Percentiles rank a stretch among this genome's conserved stretches.
Conservation (phyloP, 2,113 vertebrate genomes). For the Athene noctua region DNA sequence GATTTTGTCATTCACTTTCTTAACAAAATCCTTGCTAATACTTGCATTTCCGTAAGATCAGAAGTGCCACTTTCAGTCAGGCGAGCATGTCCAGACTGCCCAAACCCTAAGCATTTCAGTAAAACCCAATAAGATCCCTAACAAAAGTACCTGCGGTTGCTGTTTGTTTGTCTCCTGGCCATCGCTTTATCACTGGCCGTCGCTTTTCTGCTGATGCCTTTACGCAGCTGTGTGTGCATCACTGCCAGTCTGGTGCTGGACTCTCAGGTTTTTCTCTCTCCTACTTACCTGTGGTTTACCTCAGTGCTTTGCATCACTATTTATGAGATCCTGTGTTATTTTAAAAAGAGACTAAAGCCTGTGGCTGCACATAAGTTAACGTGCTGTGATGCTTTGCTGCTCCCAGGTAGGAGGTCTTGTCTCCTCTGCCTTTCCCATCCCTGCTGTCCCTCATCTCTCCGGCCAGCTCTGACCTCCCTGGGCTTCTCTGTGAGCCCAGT, state of each 20-base stretch:
- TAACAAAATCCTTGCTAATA: not conserved
- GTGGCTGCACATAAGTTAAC: not conserved
- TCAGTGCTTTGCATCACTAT: not conserved
- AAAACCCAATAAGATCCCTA: not conserved
- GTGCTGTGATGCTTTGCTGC: not conserved
- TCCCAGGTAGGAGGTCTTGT: not conserved
- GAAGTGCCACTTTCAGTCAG: not conserved
- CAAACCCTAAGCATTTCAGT: not conserved
- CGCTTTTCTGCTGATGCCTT: not conserved
- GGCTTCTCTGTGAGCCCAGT: not conserved
- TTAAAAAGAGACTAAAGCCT: not conserved
- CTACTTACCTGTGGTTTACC: not conserved
- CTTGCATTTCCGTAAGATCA: not conserved
- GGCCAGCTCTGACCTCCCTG: not conserved
- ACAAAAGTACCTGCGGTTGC: not conserved
- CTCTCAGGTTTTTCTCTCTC: not conserved
- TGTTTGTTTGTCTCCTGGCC: not conserved
- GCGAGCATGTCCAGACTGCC: not conserved
- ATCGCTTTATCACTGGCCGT: not conserved
- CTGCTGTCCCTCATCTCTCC: not conserved
- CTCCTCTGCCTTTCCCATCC: not conserved
- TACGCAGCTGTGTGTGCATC: accelerated
- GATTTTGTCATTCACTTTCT: not conserved
- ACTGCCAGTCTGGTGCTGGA: not conserved
- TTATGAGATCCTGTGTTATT: not conserved